A percentile compares a stretch with the other conserved stretches of the same genome.
phyloP scores from a whole-genome alignment of 2,797 vertebrate genomes.

The Margarornis squamiger region DNA sequence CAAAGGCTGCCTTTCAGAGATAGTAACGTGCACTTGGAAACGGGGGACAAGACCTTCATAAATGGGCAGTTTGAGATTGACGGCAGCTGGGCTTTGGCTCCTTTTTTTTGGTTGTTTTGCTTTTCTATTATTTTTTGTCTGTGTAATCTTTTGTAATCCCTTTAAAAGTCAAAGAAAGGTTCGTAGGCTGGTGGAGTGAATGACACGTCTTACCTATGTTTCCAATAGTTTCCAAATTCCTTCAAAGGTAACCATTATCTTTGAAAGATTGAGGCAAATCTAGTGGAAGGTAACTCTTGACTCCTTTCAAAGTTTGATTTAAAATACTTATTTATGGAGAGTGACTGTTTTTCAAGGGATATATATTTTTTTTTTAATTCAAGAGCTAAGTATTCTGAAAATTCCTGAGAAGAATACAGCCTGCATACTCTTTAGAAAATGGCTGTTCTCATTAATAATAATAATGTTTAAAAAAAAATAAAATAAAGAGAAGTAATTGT shows the following conservation, averaged over 20 bases:
- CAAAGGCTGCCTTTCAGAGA: constrained; percentile 51
- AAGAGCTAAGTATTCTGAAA: background rate
- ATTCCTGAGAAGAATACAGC: background rate
- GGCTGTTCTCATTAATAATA: background rate
- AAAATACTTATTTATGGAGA: background rate
- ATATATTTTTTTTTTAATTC: background rate
- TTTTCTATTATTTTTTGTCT: background rate
- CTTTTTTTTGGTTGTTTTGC: background rate
- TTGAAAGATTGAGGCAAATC: background rate
- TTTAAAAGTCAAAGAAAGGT: background rate
- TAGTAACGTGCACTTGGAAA: background rate
- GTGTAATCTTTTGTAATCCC: background rate
- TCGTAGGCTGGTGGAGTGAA: background rate
- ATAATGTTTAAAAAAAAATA: background rate
- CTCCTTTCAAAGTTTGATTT: background rate
- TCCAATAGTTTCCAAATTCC: background rate
- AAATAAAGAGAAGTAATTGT: background rate
- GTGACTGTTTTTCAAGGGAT: background rate
- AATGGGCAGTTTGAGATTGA: constrained; percentile 5
- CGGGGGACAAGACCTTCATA: background rate
- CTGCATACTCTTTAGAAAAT: background rate
- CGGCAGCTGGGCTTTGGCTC: background rate
- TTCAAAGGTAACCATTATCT: background rate
- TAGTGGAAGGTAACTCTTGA: background rate
- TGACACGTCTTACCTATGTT: background rate